Evolutionary conservation across 2,888 invertebrate species (phyloP).

Genomic region (Chrysodeixis includens): DNA sequence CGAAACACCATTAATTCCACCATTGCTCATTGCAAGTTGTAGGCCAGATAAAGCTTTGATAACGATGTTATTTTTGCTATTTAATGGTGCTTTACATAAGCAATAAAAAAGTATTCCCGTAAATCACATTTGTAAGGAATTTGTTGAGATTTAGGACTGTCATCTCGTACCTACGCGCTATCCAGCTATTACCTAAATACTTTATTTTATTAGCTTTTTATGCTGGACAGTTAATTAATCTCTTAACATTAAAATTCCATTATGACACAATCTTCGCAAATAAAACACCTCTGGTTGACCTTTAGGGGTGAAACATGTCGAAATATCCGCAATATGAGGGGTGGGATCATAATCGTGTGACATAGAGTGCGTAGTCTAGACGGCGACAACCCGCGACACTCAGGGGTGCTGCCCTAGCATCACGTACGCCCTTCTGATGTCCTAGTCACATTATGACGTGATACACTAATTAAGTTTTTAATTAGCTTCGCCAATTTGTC

Average conservation of each 20-base stretch:
- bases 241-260: background rate
- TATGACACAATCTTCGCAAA: background rate
- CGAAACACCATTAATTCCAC: background rate
- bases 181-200: background rate
- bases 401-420: constrained; percentile 37
- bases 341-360: constrained; percentile 33
- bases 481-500: constrained; percentile 18
- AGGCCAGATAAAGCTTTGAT: background rate
- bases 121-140: no score
- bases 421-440: constrained; percentile 47
- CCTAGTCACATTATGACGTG: constrained; percentile 33
- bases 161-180: background rate
- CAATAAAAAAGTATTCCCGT: no score
- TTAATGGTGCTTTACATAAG: background rate
- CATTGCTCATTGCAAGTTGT: background rate
- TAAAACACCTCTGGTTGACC: constrained; percentile 3
- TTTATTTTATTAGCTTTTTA: background rate
- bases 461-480: constrained; percentile 27
- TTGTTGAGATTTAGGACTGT: no score
- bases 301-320: background rate
- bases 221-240: background rate
- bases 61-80: background rate
- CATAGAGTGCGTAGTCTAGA: constrained; percentile 61
- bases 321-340: constrained; percentile 11
- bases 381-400: constrained; percentile 50